Base-by-base conservation (phyloP, 1,140 invertebrate genomes). In the Ceratosolen solmsi region DNA sequence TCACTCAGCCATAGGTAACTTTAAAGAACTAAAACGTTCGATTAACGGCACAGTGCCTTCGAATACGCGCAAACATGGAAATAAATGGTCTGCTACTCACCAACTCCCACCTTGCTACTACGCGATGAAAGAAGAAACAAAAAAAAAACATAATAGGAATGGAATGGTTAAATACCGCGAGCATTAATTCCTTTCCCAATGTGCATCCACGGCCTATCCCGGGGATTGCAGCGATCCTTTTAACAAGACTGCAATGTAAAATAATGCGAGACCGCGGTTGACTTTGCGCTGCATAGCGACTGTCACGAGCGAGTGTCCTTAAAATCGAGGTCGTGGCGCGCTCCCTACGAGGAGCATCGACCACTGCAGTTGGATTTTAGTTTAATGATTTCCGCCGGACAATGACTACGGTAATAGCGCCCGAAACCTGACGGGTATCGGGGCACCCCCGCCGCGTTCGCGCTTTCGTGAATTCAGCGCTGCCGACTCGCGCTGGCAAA, bases 341-440 rank as follows among this genome's bases (percentile, higher is more conserved):
- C 25, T 27, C 17, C 33, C 38, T 27, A 41, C 68, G 41, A 84
- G 85, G 85, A 84, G 84, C 88, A 88, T 88, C 86, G 85, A 85
- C 81, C 80, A 33, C 56, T 54, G 80, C 85, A 87, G 87, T 87
- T 89, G 85, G 86, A 89, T 89, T 89, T 89, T 89, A 88, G 88
- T 89, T 89, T 89, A 89, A 89, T 89, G 87, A 89, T 89, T 89
- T 89, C 88, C 87, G 84, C 73, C 71, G 86, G 84, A 89, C 87
- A 89, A 89, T 88, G 84, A 84, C 84, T 84, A 68, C 75, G 82
- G 81, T 87, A 88, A 88, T 89, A 84, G 87, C 85, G 79, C 84
- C 84, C 83, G 83, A 86, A 85, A 86, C 85, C 85, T 80, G 86
- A 82, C 68, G 78, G 80, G 20, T 25, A 30, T 25, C 36, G 33